Evolutionary conservation across 2,113 vertebrate genomes (phyloP).

Genomic region (Hipposideros armiger): DNA sequence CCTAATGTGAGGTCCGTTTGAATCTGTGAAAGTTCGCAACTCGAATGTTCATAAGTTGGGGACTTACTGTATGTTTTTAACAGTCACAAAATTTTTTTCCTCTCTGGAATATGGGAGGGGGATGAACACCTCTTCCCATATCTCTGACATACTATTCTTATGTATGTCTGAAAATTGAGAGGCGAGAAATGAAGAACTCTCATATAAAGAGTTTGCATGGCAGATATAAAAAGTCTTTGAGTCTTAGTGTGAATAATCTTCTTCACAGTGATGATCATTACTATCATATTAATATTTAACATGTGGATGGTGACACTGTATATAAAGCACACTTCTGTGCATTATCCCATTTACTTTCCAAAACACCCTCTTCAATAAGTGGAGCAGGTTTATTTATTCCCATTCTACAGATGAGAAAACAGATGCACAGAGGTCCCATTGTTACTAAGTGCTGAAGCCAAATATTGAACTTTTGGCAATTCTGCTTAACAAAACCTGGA

Average conservation of each 20-base stretch:
- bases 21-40: too few species aligned
- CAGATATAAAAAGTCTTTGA: not conserved
- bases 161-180: not conserved
- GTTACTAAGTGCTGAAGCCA: not conserved
- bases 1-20: too few species aligned
- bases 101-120: not conserved
- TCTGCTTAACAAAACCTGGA: conserved; percentile 79
- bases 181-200: not conserved
- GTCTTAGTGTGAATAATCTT: not conserved
- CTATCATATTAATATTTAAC: not conserved
- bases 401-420: conserved; percentile 17
- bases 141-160: not conserved
- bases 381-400: not conserved
- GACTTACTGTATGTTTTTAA: not conserved
- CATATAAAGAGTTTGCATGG: not conserved
- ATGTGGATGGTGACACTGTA: not conserved
- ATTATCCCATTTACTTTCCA: not conserved
- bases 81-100: not conserved
- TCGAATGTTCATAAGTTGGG: too few species aligned
- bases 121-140: not conserved
- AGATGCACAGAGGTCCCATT: not conserved
- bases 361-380: not conserved
- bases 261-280: not conserved
- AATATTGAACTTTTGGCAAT: not conserved
- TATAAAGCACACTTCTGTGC: not conserved